phyloP scores from a whole-genome alignment of 1,140 invertebrate species.

The Drosophila punjabiensis region DNA sequence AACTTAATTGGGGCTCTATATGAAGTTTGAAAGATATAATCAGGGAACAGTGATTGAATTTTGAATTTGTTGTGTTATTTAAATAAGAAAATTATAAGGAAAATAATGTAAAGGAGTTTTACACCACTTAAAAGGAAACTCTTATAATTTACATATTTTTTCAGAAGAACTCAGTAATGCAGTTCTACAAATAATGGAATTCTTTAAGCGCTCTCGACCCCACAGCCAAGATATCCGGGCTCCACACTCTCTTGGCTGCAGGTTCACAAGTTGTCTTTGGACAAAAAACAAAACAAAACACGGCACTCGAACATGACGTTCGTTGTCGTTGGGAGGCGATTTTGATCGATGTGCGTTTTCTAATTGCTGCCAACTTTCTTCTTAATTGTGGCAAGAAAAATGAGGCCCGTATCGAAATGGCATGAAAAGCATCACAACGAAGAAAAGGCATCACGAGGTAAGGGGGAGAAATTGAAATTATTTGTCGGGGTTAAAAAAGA shows the following conservation, averaged over 20 bases:
- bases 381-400: constrained; percentile 82
- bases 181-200: background rate
- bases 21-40: background rate
- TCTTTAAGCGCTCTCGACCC: background rate
- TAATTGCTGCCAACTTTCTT: constrained; percentile 82
- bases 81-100: background rate
- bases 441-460: constrained; percentile 8
- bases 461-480: constrained; percentile 56
- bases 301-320: constrained; percentile 46
- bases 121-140: too few species aligned
- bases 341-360: constrained; percentile 82
- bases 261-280: constrained; percentile 32
- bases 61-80: background rate
- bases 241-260: constrained; percentile 30
- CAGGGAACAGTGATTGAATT: background rate
- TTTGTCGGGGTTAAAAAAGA: constrained; percentile 58
- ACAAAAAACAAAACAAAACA: constrained; percentile 29
- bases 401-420: constrained; percentile 81
- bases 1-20: background rate
- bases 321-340: constrained; percentile 40
- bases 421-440: constrained; percentile 69
- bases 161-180: background rate
- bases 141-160: background rate
- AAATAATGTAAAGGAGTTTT: too few species aligned
- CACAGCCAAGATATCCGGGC: constrained; percentile 13